Percentiles rank a stretch among this genome's conserved stretches.
These are phyloP conservation scores for Acanthoscelides obtectus DNA, from an alignment of 2,888 invertebrate species.

Conservation along the genomic window DNA sequence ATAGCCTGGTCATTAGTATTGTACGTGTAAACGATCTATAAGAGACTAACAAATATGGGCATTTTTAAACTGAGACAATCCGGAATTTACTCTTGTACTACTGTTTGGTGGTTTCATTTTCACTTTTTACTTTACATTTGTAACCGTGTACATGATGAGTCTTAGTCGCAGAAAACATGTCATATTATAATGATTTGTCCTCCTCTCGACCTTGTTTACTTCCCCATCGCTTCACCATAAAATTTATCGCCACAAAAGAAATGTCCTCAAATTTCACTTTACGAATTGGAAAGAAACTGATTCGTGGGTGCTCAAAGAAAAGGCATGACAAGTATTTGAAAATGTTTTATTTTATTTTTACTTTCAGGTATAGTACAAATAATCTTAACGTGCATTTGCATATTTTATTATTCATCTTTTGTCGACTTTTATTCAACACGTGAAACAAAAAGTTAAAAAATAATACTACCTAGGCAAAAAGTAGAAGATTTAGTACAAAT, in stretches of 20 bases:
- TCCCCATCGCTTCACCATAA: too few species aligned
- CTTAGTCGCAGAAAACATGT: not conserved
- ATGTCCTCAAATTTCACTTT: constrained; percentile 10
- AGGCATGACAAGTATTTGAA: constrained; percentile 4
- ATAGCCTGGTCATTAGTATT: too few species aligned
- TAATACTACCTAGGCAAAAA: constrained; percentile 14
- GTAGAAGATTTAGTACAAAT: constrained; percentile 5
- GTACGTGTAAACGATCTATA: too few species aligned
- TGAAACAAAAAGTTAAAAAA: constrained; percentile 7
- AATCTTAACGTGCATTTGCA: constrained; percentile 10
- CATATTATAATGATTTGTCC: not conserved
- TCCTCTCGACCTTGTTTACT: not conserved
- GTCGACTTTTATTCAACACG: constrained; percentile 6
- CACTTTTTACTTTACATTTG: too few species aligned
- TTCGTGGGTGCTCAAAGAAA: constrained; percentile 6
- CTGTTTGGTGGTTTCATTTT: too few species aligned
- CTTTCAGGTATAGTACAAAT: constrained; percentile 14
- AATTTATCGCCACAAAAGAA: constrained; percentile 5
- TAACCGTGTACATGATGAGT: too few species aligned
- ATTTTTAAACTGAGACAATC: too few species aligned
- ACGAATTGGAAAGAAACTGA: not conserved
- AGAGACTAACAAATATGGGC: too few species aligned
- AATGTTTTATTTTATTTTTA: constrained; percentile 7
- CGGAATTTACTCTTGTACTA: too few species aligned
- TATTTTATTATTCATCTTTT: constrained; percentile 8